phyloP scores from a whole-genome alignment of 2,888 invertebrate species.

The Chrysolina americana region DNA sequence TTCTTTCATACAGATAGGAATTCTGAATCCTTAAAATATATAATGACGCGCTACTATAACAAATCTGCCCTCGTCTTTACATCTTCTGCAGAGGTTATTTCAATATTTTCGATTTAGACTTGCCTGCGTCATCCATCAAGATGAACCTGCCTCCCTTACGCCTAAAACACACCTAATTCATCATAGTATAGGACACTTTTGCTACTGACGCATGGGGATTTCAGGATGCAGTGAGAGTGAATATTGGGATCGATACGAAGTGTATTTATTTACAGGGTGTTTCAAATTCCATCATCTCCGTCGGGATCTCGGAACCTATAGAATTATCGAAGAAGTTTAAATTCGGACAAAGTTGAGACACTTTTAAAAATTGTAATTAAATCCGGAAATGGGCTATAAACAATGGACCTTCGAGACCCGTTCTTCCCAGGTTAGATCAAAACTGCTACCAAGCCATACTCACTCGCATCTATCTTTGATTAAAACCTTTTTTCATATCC shows the following conservation, averaged over 20 bases:
- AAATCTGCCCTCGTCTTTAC: not conserved
- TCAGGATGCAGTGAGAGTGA: not conserved
- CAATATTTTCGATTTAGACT: conserved; percentile 19
- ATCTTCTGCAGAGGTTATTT: conserved; percentile 8
- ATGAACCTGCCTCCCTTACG: not conserved
- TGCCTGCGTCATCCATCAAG: conserved; percentile 25
- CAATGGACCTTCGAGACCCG: too few species aligned
- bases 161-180: conserved; percentile 27
- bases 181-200: conserved; percentile 22
- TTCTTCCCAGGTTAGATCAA: too few species aligned
- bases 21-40: not conserved
- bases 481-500: too few species aligned
- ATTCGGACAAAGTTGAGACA: too few species aligned
- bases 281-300: too few species aligned
- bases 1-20: not conserved
- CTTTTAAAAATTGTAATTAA: too few species aligned
- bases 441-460: too few species aligned
- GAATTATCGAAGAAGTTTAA: too few species aligned
- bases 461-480: too few species aligned
- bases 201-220: not conserved
- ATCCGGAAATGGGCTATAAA: too few species aligned
- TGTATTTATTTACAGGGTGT: not conserved
- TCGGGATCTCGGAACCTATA: too few species aligned
- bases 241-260: not conserved
- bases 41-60: not conserved